Conservation (phyloP, 2,888 invertebrate species). For the Caenorhabditis sp. region DNA sequence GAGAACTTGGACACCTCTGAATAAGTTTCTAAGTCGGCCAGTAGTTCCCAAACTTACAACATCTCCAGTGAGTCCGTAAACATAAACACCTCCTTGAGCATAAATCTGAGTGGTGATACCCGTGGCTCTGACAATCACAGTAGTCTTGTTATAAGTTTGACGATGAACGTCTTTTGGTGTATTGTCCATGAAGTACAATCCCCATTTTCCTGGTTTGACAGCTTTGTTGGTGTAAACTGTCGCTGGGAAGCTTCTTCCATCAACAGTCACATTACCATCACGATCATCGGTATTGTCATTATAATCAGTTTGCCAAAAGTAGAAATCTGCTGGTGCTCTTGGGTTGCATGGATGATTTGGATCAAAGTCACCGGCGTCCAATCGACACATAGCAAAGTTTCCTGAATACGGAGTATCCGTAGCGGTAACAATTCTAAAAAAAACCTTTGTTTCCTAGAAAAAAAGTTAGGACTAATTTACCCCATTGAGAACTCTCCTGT, state of each 20-base stretch:
- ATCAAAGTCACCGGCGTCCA: conserved; percentile 24
- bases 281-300: conserved; percentile 38
- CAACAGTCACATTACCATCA: conserved; percentile 14
- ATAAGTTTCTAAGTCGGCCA: no score
- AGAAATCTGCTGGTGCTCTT: conserved; percentile 59
- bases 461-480: conserved; percentile 16
- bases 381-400: conserved; percentile 61
- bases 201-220: conserved; percentile 66
- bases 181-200: conserved; percentile 55
- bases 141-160: conserved; percentile 35
- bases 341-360: conserved; percentile 54
- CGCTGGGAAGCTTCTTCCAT: neutral
- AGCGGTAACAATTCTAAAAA: conserved; percentile 47
- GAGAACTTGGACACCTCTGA: no score
- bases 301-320: conserved; percentile 56
- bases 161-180: conserved; percentile 53
- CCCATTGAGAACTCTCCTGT: conserved; percentile 61
- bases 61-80: conserved; percentile 44
- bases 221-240: conserved; percentile 51
- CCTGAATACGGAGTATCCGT: conserved; percentile 37
- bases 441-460: neutral
- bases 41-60: conserved; percentile 4
- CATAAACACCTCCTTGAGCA: conserved; percentile 65
- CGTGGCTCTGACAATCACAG: conserved; percentile 25
- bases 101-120: conserved; percentile 6